Percentiles rank a stretch among this genome's conserved stretches.
Conservation (phyloP, 2,888 invertebrate species). For the Ashinkailepas kermadecensis region DNA sequence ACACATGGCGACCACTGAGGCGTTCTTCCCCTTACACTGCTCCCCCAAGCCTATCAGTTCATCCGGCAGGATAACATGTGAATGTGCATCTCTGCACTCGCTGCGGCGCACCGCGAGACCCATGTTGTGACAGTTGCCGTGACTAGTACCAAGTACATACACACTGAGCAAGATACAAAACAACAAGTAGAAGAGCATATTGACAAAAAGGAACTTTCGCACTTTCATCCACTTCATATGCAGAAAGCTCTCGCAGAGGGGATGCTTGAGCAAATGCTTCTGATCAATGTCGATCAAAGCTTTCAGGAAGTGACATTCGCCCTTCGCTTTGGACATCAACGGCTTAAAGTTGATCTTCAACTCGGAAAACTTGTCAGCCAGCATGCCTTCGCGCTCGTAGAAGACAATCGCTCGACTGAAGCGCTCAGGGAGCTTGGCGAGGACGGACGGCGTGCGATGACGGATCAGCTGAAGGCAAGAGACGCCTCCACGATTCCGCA, state of each 20-base stretch:
- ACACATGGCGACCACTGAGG: neutral
- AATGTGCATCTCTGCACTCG: neutral
- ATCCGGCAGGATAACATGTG: neutral
- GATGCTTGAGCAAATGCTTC: conserved; percentile 69
- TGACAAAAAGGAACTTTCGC: conserved; percentile 70
- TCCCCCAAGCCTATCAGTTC: neutral
- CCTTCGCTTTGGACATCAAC: conserved; percentile 59
- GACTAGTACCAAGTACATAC: conserved; percentile 26
- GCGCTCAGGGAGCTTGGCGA: conserved; percentile 64
- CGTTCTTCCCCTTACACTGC: neutral
- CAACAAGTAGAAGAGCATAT: conserved; percentile 58
- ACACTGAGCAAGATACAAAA: conserved; percentile 31
- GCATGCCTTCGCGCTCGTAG: conserved; percentile 60
- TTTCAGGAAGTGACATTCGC: conserved; percentile 61
- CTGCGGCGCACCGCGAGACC: neutral
- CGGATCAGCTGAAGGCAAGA: conserved; percentile 74
- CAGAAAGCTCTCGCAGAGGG: conserved; percentile 74
- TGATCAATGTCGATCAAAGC: conserved; percentile 72
- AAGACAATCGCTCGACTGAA: conserved; percentile 67
- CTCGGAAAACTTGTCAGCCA: conserved; percentile 24
- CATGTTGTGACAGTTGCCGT: neutral
- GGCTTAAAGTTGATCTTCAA: conserved; percentile 48
- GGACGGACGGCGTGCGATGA: conserved; percentile 71
- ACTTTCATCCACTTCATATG: conserved; percentile 75
- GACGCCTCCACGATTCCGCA: conserved; percentile 70